phyloP scores from a whole-genome alignment of 1,140 invertebrate species.

The Drosophila prosaltans region DNA sequence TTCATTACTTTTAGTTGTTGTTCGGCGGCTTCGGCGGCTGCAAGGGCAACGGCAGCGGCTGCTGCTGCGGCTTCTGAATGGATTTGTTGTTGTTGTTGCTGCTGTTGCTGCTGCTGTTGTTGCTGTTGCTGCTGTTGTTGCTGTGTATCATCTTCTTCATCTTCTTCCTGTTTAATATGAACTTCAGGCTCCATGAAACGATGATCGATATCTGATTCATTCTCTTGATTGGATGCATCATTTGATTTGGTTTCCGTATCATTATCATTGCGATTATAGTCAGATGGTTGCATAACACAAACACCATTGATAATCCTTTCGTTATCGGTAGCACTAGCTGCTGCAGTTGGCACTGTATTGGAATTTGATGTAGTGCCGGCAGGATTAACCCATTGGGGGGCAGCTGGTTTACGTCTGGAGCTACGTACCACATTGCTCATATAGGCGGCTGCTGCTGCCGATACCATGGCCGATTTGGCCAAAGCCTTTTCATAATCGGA shows the following conservation, averaged over 20 bases:
- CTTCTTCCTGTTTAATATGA: conserved; percentile 77
- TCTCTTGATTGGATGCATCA: conserved; percentile 76
- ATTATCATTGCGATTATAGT: conserved; percentile 93
- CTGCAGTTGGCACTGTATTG: conserved; percentile 18
- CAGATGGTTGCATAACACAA: conserved; percentile 90
- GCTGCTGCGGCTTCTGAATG: not conserved
- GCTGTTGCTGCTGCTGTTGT: not conserved
- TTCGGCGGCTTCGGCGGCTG: conserved; percentile 23
- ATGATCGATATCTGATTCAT: conserved; percentile 66
- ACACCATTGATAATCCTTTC: conserved; percentile 96
- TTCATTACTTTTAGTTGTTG: conserved; percentile 71
- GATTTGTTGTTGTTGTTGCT: not conserved
- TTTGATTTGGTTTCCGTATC: conserved; percentile 86
- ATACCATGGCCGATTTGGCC: conserved; percentile 77
- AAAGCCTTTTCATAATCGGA: conserved; percentile 78
- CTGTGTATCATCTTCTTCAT: conserved; percentile 62
- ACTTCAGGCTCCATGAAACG: conserved; percentile 78
- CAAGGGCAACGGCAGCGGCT: not conserved
- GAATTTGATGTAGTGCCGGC: conserved; percentile 75
- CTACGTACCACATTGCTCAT: conserved; percentile 70
- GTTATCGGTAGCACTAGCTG: conserved; percentile 82
- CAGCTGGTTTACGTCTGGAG: conserved; percentile 93
- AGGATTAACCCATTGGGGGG: conserved; percentile 98
- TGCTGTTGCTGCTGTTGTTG: conserved; percentile 14
- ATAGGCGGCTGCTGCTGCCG: conserved; percentile 63